Evolutionary conservation across 2,888 invertebrate species (phyloP), one percentile per base, ranked within the genome.

Genomic region (Taphrorychus bicolor): DNA sequence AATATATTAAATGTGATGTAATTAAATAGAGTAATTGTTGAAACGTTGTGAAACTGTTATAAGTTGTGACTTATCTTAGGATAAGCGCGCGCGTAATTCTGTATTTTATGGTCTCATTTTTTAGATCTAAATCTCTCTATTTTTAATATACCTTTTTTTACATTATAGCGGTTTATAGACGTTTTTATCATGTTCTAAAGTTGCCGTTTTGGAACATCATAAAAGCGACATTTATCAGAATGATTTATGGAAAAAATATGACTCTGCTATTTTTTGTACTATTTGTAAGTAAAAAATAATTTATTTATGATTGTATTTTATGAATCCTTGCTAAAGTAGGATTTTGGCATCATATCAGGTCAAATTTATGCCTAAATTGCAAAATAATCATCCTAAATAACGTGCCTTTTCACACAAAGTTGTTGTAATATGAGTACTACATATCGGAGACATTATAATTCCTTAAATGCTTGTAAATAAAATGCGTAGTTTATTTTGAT

Each of bases 1-100:
- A 61, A 19, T 52, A 61, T 60, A 60, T 52, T 51, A 52, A 60
- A 57, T 58, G 61, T 66, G 66, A 61, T 66, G 61, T 60, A 54
- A 61, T 59, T 66, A 57, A 57, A 41, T 51, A 51, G 51, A 45
- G 45, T 32, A 32, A 41, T 66, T 66, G 66, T 66, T 66, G 23
- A 66, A 22, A 24, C 51, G 66, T 66, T 66, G 65, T 66, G 66
- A 66, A 60, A 60, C 45, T 57, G 61, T 59, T 68, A 53, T 62
- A 32, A 49, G 48, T 11, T 41, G 42, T 53, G 59, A 53, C 58
- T 56, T 56, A 42, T 24, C 51, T 51, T 17, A 21, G 45, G 24
- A 17, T 18, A 24, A 40, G 56, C 59, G 53, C 48, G 66, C 66
- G 59, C 52, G 66, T 62, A 52, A 14, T 42, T 57, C 32, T 40